Evolutionary conservation across 2,797 vertebrate genomes (phyloP), one percentile per base, ranked within the genome.

Genomic region (Onychomys arenicola): DNA sequence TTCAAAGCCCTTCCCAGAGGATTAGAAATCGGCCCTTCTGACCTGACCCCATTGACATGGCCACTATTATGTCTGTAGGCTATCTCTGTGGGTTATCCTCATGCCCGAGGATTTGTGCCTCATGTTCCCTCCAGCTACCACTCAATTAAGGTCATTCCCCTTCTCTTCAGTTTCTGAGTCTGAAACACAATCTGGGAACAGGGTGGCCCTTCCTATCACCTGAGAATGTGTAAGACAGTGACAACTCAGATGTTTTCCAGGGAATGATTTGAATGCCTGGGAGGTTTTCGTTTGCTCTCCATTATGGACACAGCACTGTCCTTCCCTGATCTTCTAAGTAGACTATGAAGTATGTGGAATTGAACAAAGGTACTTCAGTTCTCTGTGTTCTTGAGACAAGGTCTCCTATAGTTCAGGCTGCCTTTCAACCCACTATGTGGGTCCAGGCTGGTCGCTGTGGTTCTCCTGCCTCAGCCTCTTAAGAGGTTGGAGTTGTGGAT

Each of bases 171-270:
- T 93, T 81, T 90, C 82, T 95, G n/a, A 25, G 5, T 52, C 89
- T 93, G 92, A 94, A 82, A 96, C 8, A 7, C 25, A 83, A 77
- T 87, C 89, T 52, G 27, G 85, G 27, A 92, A 63, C 52, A 46
- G 63, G 21, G 6, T 16, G 37, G 16, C 23, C 80, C 55, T 59
- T 86, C 55, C 75, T 71, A 37, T 89, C 89, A 59, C n/a, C 3
- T 23, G 34, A 94, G 69, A 92, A 8, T 65, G 12, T 34, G 3
- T 21, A 16, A 71, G 23, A 16, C 13, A 6, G 37, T 40, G 27
- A 85, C 34, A 46, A 0, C 25, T 69, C 59, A 6, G 23, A 46
- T 91, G 67, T 73, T 81, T 89, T 71, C 90, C 80, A 46, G 83
- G 40, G 94, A 88, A 67, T 34, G 40, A 84, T 10, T 88, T 29